Evolutionary conservation across 1,140 invertebrate species (phyloP).

Genomic region (Pteromalus puparum): DNA sequence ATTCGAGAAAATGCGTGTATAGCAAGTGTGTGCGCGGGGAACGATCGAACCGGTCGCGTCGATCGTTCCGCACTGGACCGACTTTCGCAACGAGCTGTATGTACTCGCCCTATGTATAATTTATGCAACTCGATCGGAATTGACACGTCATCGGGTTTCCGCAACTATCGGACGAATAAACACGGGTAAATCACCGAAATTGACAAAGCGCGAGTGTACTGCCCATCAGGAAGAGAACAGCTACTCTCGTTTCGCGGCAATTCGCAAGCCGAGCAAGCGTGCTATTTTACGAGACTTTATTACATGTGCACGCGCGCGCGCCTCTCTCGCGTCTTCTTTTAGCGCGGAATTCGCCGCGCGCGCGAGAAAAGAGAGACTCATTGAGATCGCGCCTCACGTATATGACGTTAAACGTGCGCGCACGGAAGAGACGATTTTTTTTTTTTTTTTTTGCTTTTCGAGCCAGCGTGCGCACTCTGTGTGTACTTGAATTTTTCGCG

Average conservation of each 20-base stretch:
- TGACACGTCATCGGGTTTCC: not conserved
- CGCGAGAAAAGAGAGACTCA: not conserved
- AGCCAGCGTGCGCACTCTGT: too few relatives aligned
- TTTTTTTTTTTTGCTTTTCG: not conserved
- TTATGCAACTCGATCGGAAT: slow-evolving; percentile 3
- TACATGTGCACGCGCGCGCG: not conserved
- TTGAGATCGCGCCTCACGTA: slow-evolving; percentile 48
- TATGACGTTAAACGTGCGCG: slow-evolving; percentile 24
- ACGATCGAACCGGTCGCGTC: too few relatives aligned
- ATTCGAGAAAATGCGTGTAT: too few relatives aligned
- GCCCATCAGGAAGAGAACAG: not conserved
- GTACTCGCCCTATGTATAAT: not conserved
- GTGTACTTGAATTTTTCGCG: slow-evolving; percentile 16
- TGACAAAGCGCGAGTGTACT: not conserved
- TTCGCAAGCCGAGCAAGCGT: not conserved
- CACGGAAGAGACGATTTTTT: not conserved
- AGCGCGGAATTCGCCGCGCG: slow-evolving; percentile 35
- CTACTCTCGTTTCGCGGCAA: not conserved
- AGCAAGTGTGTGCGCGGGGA: too few relatives aligned
- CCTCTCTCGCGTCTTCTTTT: slow-evolving; percentile 21
- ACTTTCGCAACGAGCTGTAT: slow-evolving; percentile 3
- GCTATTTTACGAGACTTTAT: slow-evolving; percentile 16
- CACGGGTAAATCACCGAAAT: too few relatives aligned
- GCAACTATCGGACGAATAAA: too few relatives aligned
- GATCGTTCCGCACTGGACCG: too few relatives aligned